Evolutionary conservation across 2,797 vertebrate species (phyloP).

Genomic region (Spondyliosoma cantharus): DNA sequence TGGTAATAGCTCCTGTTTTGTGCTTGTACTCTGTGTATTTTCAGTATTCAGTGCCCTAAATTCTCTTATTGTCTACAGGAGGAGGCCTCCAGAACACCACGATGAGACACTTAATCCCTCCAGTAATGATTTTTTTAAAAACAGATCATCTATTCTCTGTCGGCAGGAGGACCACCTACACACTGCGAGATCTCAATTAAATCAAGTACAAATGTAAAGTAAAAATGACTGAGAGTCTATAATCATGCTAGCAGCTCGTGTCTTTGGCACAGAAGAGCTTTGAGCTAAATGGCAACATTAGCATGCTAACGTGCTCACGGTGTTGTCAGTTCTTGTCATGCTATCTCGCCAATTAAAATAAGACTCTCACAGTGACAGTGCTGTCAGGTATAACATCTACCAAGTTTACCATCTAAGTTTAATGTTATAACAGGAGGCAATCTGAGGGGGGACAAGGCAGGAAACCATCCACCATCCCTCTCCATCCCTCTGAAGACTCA

Average conservation of each 20-base stretch:
- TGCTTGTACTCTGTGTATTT: constrained; percentile 13
- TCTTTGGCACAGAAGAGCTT: neutral
- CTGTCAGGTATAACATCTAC: no score
- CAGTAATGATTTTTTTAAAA: neutral
- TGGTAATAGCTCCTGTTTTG: constrained; percentile 15
- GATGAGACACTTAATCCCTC: neutral
- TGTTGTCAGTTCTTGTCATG: no score
- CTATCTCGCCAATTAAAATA: no score
- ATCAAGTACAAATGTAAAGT: neutral
- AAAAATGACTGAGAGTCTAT: neutral
- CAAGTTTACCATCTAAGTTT: no score
- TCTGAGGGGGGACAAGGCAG: no score
- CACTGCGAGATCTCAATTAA: neutral
- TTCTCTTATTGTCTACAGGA: constrained; percentile 24
- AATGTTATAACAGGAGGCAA: no score
- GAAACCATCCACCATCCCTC: no score
- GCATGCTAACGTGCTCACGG: neutral
- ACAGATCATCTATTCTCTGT: constrained; percentile 5
- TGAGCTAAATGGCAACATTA: neutral
- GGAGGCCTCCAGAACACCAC: constrained; percentile 3
- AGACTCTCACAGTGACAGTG: no score
- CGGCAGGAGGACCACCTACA: constrained; percentile 17
- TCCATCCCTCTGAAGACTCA: no score
- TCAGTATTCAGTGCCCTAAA: constrained; percentile 12
- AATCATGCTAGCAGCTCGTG: neutral